These are phyloP conservation scores for Axea sp. DNA, from an alignment of 2,888 invertebrate genomes.

Conservation along the genomic window DNA sequence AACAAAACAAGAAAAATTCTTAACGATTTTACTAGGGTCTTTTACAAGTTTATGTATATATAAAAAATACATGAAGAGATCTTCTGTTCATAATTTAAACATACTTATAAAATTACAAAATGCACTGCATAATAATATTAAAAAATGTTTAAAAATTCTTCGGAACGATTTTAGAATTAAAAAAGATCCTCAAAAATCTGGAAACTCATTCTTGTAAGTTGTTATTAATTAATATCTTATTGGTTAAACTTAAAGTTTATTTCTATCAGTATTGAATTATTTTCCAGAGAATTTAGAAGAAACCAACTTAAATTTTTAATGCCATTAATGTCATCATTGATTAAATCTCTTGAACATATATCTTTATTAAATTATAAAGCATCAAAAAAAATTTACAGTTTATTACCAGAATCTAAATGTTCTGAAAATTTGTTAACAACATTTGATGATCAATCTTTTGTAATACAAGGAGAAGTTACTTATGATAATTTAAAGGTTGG, in stretches of 20 bases:
- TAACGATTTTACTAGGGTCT: constrained; percentile 57
- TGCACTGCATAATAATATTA: constrained; percentile 67
- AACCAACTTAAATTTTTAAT: constrained; percentile 69
- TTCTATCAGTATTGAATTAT: too few species aligned
- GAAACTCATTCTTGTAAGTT: constrained; percentile 70
- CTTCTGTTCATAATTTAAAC: constrained; percentile 60
- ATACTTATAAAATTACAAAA: constrained; percentile 69
- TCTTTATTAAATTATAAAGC: constrained; percentile 66
- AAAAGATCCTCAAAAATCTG: constrained; percentile 52
- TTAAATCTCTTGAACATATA: constrained; percentile 68
- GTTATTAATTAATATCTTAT: not conserved
- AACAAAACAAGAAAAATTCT: constrained; percentile 56
- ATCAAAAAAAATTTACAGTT: constrained; percentile 64
- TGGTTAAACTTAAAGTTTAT: too few species aligned
- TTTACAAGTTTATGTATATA: constrained; percentile 57
- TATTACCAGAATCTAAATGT: constrained; percentile 63
- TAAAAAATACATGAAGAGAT: constrained; percentile 61
- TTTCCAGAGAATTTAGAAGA: constrained; percentile 67
- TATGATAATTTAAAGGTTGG: constrained; percentile 70
- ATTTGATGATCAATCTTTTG: constrained; percentile 66
- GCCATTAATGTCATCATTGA: constrained; percentile 67
- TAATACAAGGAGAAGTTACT: constrained; percentile 68
- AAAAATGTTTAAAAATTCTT: constrained; percentile 71
- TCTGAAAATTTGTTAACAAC: constrained; percentile 61
- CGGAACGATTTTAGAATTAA: constrained; percentile 68